phyloP scores from a whole-genome alignment of 2,797 vertebrate genomes.

The Sciurus vulgaris region DNA sequence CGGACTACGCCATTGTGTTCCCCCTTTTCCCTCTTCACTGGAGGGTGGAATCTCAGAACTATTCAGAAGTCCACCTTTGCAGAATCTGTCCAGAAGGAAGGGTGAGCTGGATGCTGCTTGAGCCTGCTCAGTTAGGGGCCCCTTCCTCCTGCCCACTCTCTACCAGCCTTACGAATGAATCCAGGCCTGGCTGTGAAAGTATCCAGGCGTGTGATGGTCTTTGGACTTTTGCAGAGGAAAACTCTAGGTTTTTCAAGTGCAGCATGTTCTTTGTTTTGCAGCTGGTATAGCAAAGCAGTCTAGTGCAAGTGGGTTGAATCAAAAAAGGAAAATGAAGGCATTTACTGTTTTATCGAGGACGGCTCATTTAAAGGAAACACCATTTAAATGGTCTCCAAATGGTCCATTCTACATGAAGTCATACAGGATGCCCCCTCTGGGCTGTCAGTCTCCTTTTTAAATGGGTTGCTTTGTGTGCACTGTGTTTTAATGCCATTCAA shows the following conservation, averaged over 20 bases:
- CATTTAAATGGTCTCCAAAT: conserved; percentile 84
- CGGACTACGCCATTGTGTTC: background rate
- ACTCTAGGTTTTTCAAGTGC: conserved; percentile 54
- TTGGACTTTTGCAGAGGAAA: conserved; percentile 66
- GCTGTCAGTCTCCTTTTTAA: conserved; percentile 77
- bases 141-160: background rate
- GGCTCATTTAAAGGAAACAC: conserved; percentile 81
- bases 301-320: conserved; percentile 72
- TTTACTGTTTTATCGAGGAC: conserved; percentile 73
- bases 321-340: conserved; percentile 76
- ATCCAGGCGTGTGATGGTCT: background rate
- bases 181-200: conserved; percentile 49
- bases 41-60: background rate
- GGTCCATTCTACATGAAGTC: conserved; percentile 78
- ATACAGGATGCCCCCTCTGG: conserved; percentile 73
- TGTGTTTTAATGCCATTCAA: conserved; percentile 72
- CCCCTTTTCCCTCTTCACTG: background rate
- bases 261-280: conserved; percentile 79
- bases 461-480: conserved; percentile 73
- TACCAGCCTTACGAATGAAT: background rate
- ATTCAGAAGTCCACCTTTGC: background rate
- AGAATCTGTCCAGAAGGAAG: background rate
- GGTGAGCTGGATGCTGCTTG: background rate
- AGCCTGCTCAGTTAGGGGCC: background rate
- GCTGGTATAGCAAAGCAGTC: conserved; percentile 80